These are phyloP conservation scores for Anneissia japonica DNA, from an alignment of 35 echinoderm and acorn worm genomes.

Conservation along the genomic window DNA sequence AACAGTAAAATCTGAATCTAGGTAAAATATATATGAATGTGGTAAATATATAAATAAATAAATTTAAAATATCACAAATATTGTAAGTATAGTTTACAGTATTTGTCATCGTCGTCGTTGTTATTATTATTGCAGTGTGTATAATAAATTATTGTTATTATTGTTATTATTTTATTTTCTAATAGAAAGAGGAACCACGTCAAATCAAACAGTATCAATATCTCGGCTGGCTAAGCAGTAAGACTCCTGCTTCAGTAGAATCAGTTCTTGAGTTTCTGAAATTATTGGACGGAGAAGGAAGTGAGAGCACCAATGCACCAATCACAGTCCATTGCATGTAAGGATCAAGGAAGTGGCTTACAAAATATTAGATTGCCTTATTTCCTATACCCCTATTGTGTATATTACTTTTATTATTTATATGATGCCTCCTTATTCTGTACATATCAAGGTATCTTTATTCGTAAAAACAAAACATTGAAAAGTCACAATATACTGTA, in stretches of 20 bases:
- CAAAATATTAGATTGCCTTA: too few relatives aligned
- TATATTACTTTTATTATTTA: too few relatives aligned
- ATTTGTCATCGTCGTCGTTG: neutral
- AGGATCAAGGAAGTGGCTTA: too few relatives aligned
- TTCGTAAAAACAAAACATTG: too few relatives aligned
- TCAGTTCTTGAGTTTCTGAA: neutral
- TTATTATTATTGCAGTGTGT: neutral
- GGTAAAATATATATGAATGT: too few relatives aligned
- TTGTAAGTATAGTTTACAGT: neutral
- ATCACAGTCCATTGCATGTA: neutral
- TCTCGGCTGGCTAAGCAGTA: neutral
- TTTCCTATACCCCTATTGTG: too few relatives aligned
- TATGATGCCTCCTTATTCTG: too few relatives aligned
- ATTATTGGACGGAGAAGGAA: neutral
- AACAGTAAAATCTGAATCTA: too few relatives aligned
- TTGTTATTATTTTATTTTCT: neutral
- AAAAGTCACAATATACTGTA: too few relatives aligned
- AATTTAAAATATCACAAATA: too few relatives aligned
- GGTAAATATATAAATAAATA: too few relatives aligned
- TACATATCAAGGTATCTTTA: too few relatives aligned
- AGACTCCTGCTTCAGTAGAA: neutral
- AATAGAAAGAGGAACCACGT: neutral
- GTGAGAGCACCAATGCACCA: neutral
- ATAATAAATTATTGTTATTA: neutral
- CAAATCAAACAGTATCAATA: neutral